Conservation (phyloP, 2,113 vertebrate species). For the Isichthys henryi region DNA sequence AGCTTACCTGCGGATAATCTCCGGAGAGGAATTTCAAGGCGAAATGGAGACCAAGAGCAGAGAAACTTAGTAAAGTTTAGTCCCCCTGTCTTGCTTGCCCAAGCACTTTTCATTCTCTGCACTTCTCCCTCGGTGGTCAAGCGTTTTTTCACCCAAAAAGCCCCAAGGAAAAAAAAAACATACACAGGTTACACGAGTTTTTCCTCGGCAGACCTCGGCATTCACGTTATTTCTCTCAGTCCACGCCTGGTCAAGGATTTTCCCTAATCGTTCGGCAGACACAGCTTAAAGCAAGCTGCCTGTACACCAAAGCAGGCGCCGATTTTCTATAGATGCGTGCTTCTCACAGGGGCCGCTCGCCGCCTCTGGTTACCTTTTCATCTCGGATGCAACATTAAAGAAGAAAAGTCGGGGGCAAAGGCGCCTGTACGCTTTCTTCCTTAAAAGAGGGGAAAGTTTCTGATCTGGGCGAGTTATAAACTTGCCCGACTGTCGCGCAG, state of each 20-base stretch:
- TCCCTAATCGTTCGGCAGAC: conserved; percentile 10
- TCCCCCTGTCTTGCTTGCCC: conserved; percentile 47
- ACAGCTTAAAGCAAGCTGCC: background rate
- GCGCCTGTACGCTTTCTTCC: background rate
- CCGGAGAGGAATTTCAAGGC: conserved; percentile 68
- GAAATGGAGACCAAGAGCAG: conserved; percentile 39
- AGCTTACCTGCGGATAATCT: conserved; percentile 74
- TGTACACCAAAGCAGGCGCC: background rate
- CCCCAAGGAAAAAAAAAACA: conserved; percentile 21
- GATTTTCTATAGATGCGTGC: background rate
- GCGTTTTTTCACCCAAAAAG: conserved; percentile 44
- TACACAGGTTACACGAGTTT: conserved; percentile 9
- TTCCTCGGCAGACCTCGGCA: background rate
- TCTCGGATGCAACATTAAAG: background rate
- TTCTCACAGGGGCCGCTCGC: background rate
- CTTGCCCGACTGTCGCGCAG: background rate
- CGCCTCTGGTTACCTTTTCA: background rate
- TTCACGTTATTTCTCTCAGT: conserved; percentile 1
- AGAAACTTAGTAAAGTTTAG: conserved; percentile 57
- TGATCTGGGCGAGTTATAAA: background rate
- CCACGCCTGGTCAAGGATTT: conserved; percentile 16
- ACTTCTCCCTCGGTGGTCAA: conserved; percentile 53
- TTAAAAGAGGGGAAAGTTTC: background rate
- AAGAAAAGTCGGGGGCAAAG: background rate
- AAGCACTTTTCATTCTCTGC: conserved; percentile 55